Conservation (phyloP, 2,888 invertebrate genomes). For the Cheilosia vulpina region DNA sequence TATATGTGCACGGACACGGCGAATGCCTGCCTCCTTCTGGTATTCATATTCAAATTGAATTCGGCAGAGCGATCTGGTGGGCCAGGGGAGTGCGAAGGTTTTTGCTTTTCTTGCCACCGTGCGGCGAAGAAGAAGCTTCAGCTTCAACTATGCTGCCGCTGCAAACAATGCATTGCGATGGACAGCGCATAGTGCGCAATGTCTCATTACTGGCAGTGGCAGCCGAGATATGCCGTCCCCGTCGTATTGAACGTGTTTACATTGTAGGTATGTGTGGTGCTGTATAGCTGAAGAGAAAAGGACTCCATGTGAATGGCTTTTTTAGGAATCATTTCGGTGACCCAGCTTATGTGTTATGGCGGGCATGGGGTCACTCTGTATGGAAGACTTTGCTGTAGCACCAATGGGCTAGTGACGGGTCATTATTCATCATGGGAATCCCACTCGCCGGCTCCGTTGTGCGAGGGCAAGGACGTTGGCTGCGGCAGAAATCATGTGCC, state of each 20-base stretch:
- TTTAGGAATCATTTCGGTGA: slow-evolving; percentile 62
- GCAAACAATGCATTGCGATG: slow-evolving; percentile 48
- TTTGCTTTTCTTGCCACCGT: slow-evolving; percentile 58
- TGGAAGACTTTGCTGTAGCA: background rate
- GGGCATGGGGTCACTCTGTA: slow-evolving; percentile 50
- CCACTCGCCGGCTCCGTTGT: background rate
- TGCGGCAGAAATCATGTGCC: slow-evolving; percentile 53
- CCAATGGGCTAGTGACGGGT: slow-evolving; percentile 18
- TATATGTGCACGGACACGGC: slow-evolving; percentile 27
- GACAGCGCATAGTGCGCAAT: slow-evolving; percentile 58
- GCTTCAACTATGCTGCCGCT: slow-evolving; percentile 16
- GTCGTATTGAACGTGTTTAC: slow-evolving; percentile 34
- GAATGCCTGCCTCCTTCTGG: slow-evolving; percentile 59
- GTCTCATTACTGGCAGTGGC: slow-evolving; percentile 58
- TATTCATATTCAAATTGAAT: slow-evolving; percentile 72
- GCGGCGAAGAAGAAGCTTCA: slow-evolving; percentile 32
- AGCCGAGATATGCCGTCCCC: slow-evolving; percentile 19
- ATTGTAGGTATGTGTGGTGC: slow-evolving; percentile 10
- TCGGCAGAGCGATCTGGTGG: slow-evolving; percentile 38
- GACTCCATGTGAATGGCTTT: slow-evolving; percentile 46
- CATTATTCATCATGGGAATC: slow-evolving; percentile 65
- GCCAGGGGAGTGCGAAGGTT: slow-evolving; percentile 37
- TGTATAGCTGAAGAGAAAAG: slow-evolving; percentile 38
- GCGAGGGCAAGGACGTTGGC: slow-evolving; percentile 36
- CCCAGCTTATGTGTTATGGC: slow-evolving; percentile 58